Evolutionary conservation across 2,113 vertebrate genomes (phyloP).

Genomic region (Kryptolebias marmoratus): DNA sequence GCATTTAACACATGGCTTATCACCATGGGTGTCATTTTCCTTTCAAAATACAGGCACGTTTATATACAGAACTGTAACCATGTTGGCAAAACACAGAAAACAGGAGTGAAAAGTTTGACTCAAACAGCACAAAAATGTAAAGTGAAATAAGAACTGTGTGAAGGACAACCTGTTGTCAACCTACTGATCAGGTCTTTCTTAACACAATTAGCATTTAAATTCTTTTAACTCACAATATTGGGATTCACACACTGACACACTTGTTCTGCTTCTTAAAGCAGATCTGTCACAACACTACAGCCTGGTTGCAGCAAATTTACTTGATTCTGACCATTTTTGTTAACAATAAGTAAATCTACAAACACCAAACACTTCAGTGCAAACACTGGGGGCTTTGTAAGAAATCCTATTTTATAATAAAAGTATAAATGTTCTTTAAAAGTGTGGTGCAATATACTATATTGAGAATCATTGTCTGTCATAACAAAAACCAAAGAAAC

Average conservation of each 20-base stretch:
- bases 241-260: slow-evolving; percentile 24
- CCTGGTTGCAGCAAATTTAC: neutral
- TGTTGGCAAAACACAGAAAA: slow-evolving; percentile 45
- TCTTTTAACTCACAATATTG: slow-evolving; percentile 59
- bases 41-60: slow-evolving; percentile 50
- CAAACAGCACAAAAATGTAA: neutral
- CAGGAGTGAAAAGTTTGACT: slow-evolving; percentile 29
- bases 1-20: slow-evolving; percentile 56
- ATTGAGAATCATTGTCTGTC: neutral
- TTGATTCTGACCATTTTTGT: slow-evolving; percentile 11
- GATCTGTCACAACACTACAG: slow-evolving; percentile 1
- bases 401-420: neutral
- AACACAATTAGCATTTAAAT: slow-evolving; percentile 8
- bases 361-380: slow-evolving; percentile 6
- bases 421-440: neutral
- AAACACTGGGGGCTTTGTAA: neutral
- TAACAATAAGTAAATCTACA: neutral
- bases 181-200: slow-evolving; percentile 6
- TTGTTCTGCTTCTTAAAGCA: slow-evolving; percentile 34
- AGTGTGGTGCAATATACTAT: neutral
- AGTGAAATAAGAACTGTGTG: slow-evolving; percentile 1
- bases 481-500: neutral
- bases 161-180: slow-evolving; percentile 1
- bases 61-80: slow-evolving; percentile 33
- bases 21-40: slow-evolving; percentile 45